Base-by-base conservation (phyloP, 2,797 vertebrate species). In the Labeo calbasu region DNA sequence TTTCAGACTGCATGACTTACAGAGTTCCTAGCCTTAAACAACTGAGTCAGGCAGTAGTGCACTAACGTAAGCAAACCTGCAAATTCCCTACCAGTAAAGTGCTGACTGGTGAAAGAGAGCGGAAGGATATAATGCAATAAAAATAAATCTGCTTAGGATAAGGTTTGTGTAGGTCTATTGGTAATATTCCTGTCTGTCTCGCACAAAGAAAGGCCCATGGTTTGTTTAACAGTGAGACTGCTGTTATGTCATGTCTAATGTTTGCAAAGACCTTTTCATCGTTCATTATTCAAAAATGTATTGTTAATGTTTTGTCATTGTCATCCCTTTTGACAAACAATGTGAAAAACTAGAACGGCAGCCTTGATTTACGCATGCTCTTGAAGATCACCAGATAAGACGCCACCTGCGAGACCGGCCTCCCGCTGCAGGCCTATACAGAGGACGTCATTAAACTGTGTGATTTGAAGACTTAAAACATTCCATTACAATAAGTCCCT, bases 251-350 rank as follows among this genome's bases (percentile, higher is more conserved):
- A 78, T 82, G 82, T 72, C 83, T 91, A 91, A 91, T 90, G 92
- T 92, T 93, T 92, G 73, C 57, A 82, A 51, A 46, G 23, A 15
- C 80, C 79, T 55, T 81, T 70, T 23, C 40, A 48, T 77, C 15
- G 9, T 77, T 83, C 48, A 63, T 66, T 83, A 83, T 86, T 81
- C 72, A 53, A 40, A 53, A 40, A 61, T 50, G 57, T 25, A 9
- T 68, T 15, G 17, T 73, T 57, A 4, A 9, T 9, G 6, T 55
- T 87, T 79, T 81, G 82, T 87, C 28, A 78, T 68, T 69, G 79
- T 73, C 57, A 90, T 88, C 87, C 83, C 76, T 89, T 88, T 83
- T 85, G 84, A 88, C 78, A 84, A 86, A 92, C 87, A 91, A 92
- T 90, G 86, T 89, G 70, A 81, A 89, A 86, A 89, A 86, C 83